These are phyloP conservation scores for Octodon degus DNA, from an alignment of 2,113 vertebrate species.

Conservation along the genomic window DNA sequence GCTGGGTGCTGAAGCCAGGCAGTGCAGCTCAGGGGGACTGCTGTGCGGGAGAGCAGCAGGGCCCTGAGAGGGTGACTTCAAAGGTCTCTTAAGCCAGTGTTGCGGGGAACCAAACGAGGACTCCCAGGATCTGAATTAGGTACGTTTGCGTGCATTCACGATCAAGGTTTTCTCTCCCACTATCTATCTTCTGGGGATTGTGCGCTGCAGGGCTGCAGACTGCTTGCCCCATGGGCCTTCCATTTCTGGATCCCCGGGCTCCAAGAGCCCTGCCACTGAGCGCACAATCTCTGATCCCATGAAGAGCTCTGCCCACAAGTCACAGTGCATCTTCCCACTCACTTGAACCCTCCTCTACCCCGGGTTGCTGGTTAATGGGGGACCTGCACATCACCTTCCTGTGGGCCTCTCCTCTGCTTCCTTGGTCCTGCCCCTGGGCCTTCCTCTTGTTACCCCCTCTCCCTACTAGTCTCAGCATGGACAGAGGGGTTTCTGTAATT, in stretches of 20 bases:
- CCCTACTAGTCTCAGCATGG: rapidly evolving
- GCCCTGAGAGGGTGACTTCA: not conserved
- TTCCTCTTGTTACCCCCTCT: too few species aligned
- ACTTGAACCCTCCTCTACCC: not conserved
- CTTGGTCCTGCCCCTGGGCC: not conserved
- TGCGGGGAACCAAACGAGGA: rapidly evolving
- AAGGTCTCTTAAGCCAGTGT: not conserved
- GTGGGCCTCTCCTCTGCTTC: too few species aligned
- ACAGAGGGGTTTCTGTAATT: not conserved
- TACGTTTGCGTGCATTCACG: not conserved
- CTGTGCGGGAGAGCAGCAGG: not conserved
- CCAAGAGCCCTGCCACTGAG: not conserved
- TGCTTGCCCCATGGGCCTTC: not conserved
- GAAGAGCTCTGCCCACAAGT: not conserved
- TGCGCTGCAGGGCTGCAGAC: not conserved
- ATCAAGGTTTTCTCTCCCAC: not conserved
- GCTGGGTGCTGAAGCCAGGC: rapidly evolving
- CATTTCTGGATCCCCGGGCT: too few species aligned
- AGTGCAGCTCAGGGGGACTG: rapidly evolving
- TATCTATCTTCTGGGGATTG: not conserved
- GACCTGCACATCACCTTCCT: rapidly evolving
- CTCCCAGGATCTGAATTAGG: not conserved
- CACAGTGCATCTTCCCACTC: rapidly evolving
- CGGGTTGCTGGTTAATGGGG: rapidly evolving
- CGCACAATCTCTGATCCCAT: not conserved